Conservation (phyloP, 2,888 invertebrate genomes). For the Apomyelois bistriatella region DNA sequence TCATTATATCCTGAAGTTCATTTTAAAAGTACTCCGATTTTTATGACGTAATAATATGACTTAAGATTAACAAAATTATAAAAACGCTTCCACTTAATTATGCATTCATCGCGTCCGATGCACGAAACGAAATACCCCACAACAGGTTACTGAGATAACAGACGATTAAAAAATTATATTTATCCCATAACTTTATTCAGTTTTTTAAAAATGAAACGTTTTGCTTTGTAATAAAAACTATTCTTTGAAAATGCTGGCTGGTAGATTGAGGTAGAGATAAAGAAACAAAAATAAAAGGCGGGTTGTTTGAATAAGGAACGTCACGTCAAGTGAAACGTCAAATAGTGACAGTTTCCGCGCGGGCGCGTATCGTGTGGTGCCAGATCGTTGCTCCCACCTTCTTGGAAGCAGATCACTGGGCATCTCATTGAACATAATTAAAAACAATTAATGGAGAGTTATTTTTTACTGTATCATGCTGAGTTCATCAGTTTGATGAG, state of each 20-base stretch:
- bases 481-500: slow-evolving; percentile 2
- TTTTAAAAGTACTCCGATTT: slow-evolving; percentile 13
- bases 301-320: slow-evolving; percentile 75
- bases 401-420: slow-evolving; percentile 46
- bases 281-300: slow-evolving; percentile 69
- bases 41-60: slow-evolving; percentile 37
- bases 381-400: slow-evolving; percentile 61
- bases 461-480: slow-evolving; percentile 16
- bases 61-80: slow-evolving; percentile 57
- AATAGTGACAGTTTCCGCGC: slow-evolving; percentile 78
- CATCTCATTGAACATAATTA: slow-evolving; percentile 40
- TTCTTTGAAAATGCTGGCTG: slow-evolving; percentile 40
- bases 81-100: slow-evolving; percentile 74
- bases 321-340: slow-evolving; percentile 77
- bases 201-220: slow-evolving; percentile 51
- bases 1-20: background rate
- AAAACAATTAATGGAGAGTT: slow-evolving; percentile 32
- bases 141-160: slow-evolving; percentile 72
- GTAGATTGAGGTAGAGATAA: slow-evolving; percentile 65
- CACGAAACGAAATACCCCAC: slow-evolving; percentile 68
- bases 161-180: slow-evolving; percentile 60
- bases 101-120: slow-evolving; percentile 71
- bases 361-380: slow-evolving; percentile 41
- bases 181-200: slow-evolving; percentile 36
- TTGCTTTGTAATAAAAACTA: slow-evolving; percentile 41